Evolutionary conservation across 2,113 vertebrate genomes (phyloP).

Genomic region (Nesoenas mayeri): DNA sequence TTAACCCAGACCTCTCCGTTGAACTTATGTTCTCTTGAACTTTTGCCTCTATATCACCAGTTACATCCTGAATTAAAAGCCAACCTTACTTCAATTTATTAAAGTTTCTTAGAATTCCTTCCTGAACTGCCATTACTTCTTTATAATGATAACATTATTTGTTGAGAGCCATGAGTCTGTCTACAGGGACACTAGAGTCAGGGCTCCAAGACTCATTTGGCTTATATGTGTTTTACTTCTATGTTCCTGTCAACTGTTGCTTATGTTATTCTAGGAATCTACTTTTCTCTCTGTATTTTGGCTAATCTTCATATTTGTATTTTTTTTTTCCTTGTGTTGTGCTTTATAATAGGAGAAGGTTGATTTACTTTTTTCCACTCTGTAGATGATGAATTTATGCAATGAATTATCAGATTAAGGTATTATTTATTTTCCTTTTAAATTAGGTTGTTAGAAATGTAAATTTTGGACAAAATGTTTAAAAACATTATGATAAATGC

Average conservation of each 20-base stretch:
- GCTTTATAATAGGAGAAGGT: neutral
- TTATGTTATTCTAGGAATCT: neutral
- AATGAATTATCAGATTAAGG: neutral
- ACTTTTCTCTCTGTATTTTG: neutral
- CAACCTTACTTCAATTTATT: neutral
- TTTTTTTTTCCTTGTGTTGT: neutral
- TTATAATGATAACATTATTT: neutral
- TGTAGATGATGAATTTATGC: neutral
- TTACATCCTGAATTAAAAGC: neutral
- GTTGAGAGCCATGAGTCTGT: neutral
- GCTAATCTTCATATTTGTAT: neutral
- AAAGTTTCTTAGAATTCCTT: neutral
- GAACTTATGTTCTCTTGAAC: neutral
- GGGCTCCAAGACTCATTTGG: neutral
- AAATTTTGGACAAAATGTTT: neutral
- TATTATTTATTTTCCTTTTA: neutral
- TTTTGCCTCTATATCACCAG: neutral
- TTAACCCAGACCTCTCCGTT: neutral
- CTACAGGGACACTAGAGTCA: neutral
- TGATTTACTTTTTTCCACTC: rapidly evolving
- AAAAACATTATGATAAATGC: neutral
- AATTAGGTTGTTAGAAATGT: neutral
- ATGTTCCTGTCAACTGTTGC: neutral
- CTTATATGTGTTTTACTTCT: neutral
- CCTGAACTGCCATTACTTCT: neutral